Percentiles rank a stretch among this genome's conserved stretches.
phyloP scores from a whole-genome alignment of 2,888 invertebrate genomes.

The Syritta pipiens region DNA sequence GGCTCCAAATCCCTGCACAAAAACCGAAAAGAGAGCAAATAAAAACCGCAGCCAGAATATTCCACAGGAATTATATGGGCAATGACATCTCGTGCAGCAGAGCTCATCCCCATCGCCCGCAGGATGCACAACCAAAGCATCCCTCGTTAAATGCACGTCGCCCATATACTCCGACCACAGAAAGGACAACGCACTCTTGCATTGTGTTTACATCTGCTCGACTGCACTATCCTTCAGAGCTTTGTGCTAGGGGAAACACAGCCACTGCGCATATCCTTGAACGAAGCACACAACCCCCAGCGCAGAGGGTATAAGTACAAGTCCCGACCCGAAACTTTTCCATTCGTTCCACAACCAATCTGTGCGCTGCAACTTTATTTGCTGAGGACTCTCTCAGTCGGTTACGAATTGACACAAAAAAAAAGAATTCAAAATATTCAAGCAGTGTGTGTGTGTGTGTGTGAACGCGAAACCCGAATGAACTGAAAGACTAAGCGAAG shows the following conservation, averaged over 20 bases:
- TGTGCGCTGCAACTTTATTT: conserved; percentile 38
- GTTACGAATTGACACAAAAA: not conserved
- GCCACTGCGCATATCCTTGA: conserved; percentile 59
- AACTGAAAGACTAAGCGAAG: conserved; percentile 19
- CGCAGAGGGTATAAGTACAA: conserved; percentile 75
- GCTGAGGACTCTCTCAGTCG: too few relatives aligned
- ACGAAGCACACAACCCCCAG: conserved; percentile 12
- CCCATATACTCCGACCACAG: conserved; percentile 15
- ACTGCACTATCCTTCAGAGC: conserved; percentile 44
- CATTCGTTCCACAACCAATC: conserved; percentile 72
- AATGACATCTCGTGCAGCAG: conserved; percentile 33
- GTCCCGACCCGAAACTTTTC: conserved; percentile 73
- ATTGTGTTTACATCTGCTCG: conserved; percentile 62
- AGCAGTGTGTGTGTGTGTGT: conserved; percentile 5
- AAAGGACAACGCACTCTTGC: conserved; percentile 54
- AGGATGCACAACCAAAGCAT: not conserved
- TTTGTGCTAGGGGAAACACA: conserved; percentile 21
- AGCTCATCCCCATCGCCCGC: conserved; percentile 5
- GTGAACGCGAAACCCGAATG: not conserved
- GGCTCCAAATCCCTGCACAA: not conserved
- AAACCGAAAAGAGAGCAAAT: conserved; percentile 5
- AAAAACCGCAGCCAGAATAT: conserved; percentile 28
- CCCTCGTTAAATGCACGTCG: conserved; percentile 2
- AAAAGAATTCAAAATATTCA: not conserved
- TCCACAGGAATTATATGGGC: conserved; percentile 39